Evolutionary conservation across 2,888 invertebrate species (phyloP), one percentile per base, ranked within the genome.

Genomic region (Catocala sponsa): DNA sequence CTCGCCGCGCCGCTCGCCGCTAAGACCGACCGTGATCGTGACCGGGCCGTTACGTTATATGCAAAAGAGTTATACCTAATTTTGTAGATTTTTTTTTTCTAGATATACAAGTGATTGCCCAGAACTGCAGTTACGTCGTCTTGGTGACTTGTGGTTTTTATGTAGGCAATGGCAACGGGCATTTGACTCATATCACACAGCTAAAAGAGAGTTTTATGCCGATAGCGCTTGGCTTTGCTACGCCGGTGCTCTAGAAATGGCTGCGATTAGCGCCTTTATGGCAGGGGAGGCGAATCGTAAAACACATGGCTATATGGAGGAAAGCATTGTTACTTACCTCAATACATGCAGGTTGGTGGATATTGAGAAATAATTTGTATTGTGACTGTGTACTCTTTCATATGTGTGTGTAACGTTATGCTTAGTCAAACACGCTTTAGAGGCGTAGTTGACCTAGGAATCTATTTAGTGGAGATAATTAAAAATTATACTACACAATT

Each of bases 161-260:
- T 98, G 99, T 89, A 98, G 98, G 4, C 97, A 98, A 84, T 99
- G 99, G 92, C 96, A 97, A 72, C 95, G 98, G 73, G 98, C 99
- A 6, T 99, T 98, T 91, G 98, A 98, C 77, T 96, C 98, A 0
- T 99, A 99, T 92, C 99, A 99, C 90, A 97, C 97, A 47, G 98
- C 99, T n/a, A 99, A 99, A 91, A 96, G 99, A 56, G 99, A 99
- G 88, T 99, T 99, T 88, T 98, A 98, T 84, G 97, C 97, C 0
- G 99, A 99, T 87, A 98, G 98, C 74, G 99, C 99, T 0, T 99
- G 99, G 99, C 95, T 99, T 35, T 98, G 99, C 88, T 99, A 98
- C 90, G 99, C 99, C 0, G 99, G 99, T 9, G 99, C 99, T 5
- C 93, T 99, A 53, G 99, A 99, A 95, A 99, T 99, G 99, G 99